These are phyloP conservation scores for Dasypogon diadema DNA, from an alignment of 2,888 invertebrate species.

Conservation along the genomic window DNA sequence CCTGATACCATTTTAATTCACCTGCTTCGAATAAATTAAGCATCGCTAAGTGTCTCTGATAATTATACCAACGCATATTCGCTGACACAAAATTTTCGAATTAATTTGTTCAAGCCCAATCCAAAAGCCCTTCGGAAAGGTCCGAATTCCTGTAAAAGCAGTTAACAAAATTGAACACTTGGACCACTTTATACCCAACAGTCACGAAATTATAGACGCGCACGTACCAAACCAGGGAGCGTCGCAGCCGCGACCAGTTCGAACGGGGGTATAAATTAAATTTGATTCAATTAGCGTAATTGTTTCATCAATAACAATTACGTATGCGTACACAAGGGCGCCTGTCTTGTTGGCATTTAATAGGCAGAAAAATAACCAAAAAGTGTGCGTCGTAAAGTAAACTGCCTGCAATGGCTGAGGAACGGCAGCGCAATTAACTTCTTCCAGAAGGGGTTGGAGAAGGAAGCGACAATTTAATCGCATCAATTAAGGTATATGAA, in stretches of 20 bases:
- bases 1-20: too few relatives aligned
- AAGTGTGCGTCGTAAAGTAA: background rate
- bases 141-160: too few relatives aligned
- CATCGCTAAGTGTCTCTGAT: too few relatives aligned
- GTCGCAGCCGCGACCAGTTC: background rate
- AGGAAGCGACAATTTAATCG: conserved; percentile 15
- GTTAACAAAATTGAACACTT: conserved; percentile 19
- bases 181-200: background rate
- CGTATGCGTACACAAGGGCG: background rate
- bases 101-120: too few relatives aligned
- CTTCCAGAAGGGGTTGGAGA: background rate
- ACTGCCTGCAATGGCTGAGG: too few relatives aligned
- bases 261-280: conserved; percentile 24
- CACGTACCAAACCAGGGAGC: background rate
- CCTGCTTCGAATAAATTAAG: too few relatives aligned
- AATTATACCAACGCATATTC: too few relatives aligned
- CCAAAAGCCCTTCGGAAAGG: too few relatives aligned
- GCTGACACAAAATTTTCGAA: too few relatives aligned
- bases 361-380: background rate
- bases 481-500: conserved; percentile 10
- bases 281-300: conserved; percentile 39
- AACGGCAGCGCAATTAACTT: too few relatives aligned
- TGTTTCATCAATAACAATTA: conserved; percentile 27
- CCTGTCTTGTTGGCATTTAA: background rate
- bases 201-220: conserved; percentile 3